Evolutionary conservation across 2,797 vertebrate species (phyloP), one percentile per base, ranked within the genome.

Genomic region (Oophaga sylvatica): DNA sequence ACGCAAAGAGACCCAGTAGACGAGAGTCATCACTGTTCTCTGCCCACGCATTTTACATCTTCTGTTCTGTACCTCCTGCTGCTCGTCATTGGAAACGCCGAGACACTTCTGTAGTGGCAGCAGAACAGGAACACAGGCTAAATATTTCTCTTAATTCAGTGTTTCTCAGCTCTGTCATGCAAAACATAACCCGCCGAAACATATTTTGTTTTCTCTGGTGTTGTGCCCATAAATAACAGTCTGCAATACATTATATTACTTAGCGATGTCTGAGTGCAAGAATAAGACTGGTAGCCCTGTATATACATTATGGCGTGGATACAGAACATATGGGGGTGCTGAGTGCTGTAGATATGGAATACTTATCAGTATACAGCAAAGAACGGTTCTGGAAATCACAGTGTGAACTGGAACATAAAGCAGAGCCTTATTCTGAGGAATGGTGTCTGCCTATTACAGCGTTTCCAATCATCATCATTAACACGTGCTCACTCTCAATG

Each of bases 11-110:
- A 81, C 22, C 85, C 85, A 56, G 80, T 56, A 62, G 80, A 81
- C 76, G 68, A 82, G 86, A 82, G 68, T 81, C 68, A 81, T 87
- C 86, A 56, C 82, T 84, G 75, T 75, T 75, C 82, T 9, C 56
- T 82, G 59, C 86, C 80, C 86, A 82, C 86, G 45, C 80, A 77
- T 35, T 87, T 70, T 56, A 45, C 35, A 56, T 10, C 86, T 81
- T 87, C 80, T 75, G 80, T 84, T 75, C 82, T 84, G 56, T 56
- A 63, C 68, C 86, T 71, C 86, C 86, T 57, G 70, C 86, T 67
- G 86, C 65, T 82, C 31, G 20, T 81, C 79, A 65, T 60, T 76
- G 70, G 80, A 29, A 82, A 76, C 41, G 65, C 70, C 26, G 82
- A 75, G 56, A 56, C 73, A 73, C 67, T 70, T 59, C 45, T 77